Evolutionary conservation across 2,797 vertebrate species (phyloP), one percentile per base, ranked within the genome.

Genomic region (Lateolabrax maculatus): DNA sequence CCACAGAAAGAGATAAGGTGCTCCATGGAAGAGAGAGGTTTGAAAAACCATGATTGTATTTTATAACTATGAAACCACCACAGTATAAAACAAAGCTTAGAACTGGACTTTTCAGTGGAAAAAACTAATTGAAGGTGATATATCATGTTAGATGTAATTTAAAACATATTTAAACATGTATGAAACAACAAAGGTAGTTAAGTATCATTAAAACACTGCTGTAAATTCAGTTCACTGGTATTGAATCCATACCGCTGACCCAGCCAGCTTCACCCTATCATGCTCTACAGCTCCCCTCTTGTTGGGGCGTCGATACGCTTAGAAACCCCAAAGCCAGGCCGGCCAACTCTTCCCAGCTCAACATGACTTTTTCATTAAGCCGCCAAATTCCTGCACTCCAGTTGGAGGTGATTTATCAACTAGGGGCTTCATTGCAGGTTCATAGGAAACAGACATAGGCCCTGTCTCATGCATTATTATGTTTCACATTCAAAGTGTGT

Each of bases 281-380:
- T 73, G 78, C 90, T 83, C 89, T 78, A 62, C 80, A 84, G 85
- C 87, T 85, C 90, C 84, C 84, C 89, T 90, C 87, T 86, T 84
- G 87, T 88, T 77, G 84, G 90, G 91, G 93, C 92, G 89, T 90
- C 69, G 58, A 86, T 73, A 84, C 68, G 73, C 79, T 91, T 82
- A 75, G 86, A 92, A 92, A 91, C 87, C 92, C 87, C 84, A 78
- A 79, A 87, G 75, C 77, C 76, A 84, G 84, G 85, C 80, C 80
- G 83, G 88, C 87, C 84, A 83, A 77, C 90, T 90, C 83, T 89
- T 93, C 89, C 89, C 85, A 85, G 87, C 84, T 84, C 94, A 93
- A 93, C 95, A 97, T 96, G 96, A 96, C 95, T 97, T 96, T 96
- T 97, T 95, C 96, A 96, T 97, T 96, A 97, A 96, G 95, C 94